phyloP scores from a whole-genome alignment of 2,888 invertebrate species.

The Anorthoa munda region DNA sequence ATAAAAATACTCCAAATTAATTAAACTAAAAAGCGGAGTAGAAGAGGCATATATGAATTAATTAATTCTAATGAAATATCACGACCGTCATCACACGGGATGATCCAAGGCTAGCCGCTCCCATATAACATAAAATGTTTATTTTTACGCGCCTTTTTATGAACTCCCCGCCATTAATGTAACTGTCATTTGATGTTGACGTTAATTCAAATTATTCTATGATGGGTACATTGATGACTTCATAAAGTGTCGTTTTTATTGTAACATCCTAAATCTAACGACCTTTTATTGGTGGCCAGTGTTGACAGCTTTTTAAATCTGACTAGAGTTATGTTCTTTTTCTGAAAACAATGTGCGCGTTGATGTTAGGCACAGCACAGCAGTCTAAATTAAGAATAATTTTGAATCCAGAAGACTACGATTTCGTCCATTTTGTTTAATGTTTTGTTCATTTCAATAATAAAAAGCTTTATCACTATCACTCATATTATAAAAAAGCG shows the following conservation, averaged over 20 bases:
- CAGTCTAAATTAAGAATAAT: not conserved
- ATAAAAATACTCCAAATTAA: conserved; percentile 45
- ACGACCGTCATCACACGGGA: conserved; percentile 56
- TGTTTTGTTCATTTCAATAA: conserved; percentile 2
- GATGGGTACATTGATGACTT: conserved; percentile 30
- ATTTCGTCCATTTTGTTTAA: not conserved
- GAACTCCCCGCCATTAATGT: conserved; percentile 48
- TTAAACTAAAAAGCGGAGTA: conserved; percentile 45
- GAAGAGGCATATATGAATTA: conserved; percentile 40
- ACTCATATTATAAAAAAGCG: no score
- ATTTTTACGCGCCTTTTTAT: conserved; percentile 59
- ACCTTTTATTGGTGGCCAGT: conserved; percentile 21
- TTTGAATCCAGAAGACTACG: not conserved
- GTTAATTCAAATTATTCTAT: conserved; percentile 57
- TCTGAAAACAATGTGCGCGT: not conserved
- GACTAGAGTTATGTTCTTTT: not conserved
- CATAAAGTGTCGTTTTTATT: conserved; percentile 17
- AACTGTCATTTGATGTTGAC: conserved; percentile 60
- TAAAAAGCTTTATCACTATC: conserved; percentile 7
- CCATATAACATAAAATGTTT: conserved; percentile 53
- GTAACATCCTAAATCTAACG: not conserved
- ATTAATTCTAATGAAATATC: conserved; percentile 65
- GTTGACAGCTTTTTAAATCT: not conserved
- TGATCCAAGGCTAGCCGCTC: conserved; percentile 58
- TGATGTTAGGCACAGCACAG: not conserved